These are phyloP conservation scores for Drosophila atripex DNA, from an alignment of 2,888 invertebrate genomes.

Conservation along the genomic window DNA sequence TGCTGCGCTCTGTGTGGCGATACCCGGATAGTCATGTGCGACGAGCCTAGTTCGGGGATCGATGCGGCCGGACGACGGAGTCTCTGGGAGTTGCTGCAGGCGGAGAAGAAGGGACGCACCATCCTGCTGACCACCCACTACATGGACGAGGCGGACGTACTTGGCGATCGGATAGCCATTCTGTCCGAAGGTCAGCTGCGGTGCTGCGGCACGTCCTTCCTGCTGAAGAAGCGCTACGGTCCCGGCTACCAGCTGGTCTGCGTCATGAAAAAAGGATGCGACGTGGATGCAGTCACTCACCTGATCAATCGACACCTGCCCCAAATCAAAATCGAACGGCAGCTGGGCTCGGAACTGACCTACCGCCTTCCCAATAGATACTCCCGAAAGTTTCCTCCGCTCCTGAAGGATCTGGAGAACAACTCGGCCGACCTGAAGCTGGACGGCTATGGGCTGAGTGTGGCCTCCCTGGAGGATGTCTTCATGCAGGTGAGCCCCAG, in stretches of 20 bases:
- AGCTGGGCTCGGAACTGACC: conserved; percentile 89
- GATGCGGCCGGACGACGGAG: conserved; percentile 91
- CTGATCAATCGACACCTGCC: conserved; percentile 87
- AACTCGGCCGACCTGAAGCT: conserved; percentile 86
- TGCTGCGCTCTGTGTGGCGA: conserved; percentile 90
- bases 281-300: conserved; percentile 84
- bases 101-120: conserved; percentile 89
- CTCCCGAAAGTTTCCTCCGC: conserved; percentile 86
- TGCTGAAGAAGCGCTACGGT: conserved; percentile 91
- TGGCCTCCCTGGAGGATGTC: conserved; percentile 94
- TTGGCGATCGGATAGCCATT: conserved; percentile 93
- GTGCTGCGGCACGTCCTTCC: conserved; percentile 91
- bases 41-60: conserved; percentile 92
- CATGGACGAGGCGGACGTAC: conserved; percentile 94
- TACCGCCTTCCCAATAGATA: conserved; percentile 87
- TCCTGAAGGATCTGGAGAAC: conserved; percentile 88
- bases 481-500: conserved; percentile 88
- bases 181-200: conserved; percentile 91
- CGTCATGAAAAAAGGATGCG: conserved; percentile 84
- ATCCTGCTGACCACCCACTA: conserved; percentile 92
- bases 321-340: conserved; percentile 86
- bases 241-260: conserved; percentile 89
- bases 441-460: conserved; percentile 90
- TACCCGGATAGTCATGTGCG: conserved; percentile 88
- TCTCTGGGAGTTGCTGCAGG: conserved; percentile 91